These are phyloP conservation scores for Trichogramma dendrolimi DNA, from an alignment of 2,888 invertebrate species.

Conservation along the genomic window DNA sequence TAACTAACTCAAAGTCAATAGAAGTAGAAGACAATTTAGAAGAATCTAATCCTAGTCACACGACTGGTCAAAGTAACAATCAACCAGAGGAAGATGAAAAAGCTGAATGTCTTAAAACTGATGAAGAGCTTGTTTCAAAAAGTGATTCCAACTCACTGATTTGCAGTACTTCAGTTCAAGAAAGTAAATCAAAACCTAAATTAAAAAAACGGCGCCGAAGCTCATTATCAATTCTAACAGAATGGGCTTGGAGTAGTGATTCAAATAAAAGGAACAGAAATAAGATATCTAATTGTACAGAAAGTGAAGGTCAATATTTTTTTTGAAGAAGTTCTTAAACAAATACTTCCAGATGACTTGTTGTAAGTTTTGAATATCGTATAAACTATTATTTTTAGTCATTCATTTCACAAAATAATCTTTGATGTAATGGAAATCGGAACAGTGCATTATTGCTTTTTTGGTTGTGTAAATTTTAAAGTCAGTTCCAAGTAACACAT, in stretches of 20 bases:
- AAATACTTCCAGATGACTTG: conserved; percentile 63
- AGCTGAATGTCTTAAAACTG: conserved; percentile 34
- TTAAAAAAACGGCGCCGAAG: conserved; percentile 67
- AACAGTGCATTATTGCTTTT: too few species aligned
- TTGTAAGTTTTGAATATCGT: conserved; percentile 43
- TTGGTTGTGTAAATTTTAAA: too few species aligned
- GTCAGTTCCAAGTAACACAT: too few species aligned
- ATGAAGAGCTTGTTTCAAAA: conserved; percentile 29
- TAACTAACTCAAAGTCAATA: too few species aligned
- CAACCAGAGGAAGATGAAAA: conserved; percentile 20
- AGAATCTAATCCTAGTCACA: too few species aligned
- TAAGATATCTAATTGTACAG: conserved; percentile 54
- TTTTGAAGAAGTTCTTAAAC: conserved; percentile 64
- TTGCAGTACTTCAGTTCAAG: background rate
- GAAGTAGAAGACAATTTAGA: too few species aligned
- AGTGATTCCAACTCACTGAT: conserved; percentile 30
- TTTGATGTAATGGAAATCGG: too few species aligned
- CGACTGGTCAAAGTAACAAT: too few species aligned
- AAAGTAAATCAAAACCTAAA: conserved; percentile 30
- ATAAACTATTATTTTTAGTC: too few species aligned
- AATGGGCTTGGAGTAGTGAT: conserved; percentile 74
- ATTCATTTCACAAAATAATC: too few species aligned
- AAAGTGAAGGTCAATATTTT: conserved; percentile 59
- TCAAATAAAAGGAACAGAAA: conserved; percentile 51
- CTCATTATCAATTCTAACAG: conserved; percentile 67